Evolutionary conservation across 2,888 invertebrate genomes (phyloP).

Genomic region (Ochropacha duplaris): DNA sequence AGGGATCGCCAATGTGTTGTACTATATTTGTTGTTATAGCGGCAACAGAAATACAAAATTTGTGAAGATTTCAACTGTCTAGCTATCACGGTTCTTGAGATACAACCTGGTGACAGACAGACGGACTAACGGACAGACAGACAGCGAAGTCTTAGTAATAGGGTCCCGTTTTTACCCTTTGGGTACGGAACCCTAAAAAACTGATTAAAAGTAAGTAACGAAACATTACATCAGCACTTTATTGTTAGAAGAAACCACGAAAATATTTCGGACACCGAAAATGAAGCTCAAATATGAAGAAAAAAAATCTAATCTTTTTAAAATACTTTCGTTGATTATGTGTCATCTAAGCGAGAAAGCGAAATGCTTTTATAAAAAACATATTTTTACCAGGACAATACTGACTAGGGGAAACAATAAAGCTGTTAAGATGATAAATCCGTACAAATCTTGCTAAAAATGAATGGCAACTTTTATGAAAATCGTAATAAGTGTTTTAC

Average conservation of each 20-base stretch:
- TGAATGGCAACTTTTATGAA: constrained; percentile 10
- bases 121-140: too few relatives aligned
- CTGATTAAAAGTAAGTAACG: not conserved
- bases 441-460: constrained; percentile 15
- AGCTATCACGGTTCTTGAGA: too few relatives aligned
- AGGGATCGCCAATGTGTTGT: too few relatives aligned
- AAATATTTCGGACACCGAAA: not conserved
- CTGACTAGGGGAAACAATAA: constrained; percentile 24
- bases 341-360: not conserved
- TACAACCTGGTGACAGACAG: too few relatives aligned
- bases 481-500: constrained; percentile 1
- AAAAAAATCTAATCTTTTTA: not conserved
- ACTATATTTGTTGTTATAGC: too few relatives aligned
- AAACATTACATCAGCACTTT: not conserved
- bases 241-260: not conserved
- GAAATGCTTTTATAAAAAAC: not conserved
- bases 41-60: too few relatives aligned
- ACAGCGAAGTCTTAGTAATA: too few relatives aligned
- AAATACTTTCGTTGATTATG: too few relatives aligned
- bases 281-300: not conserved
- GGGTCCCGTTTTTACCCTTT: too few relatives aligned
- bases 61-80: too few relatives aligned
- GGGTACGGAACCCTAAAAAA: too few relatives aligned
- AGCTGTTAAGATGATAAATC: constrained; percentile 19
- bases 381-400: not conserved